Base-by-base conservation (phyloP, 2,113 vertebrate genomes). In the Nothoprocta perdicaria region DNA sequence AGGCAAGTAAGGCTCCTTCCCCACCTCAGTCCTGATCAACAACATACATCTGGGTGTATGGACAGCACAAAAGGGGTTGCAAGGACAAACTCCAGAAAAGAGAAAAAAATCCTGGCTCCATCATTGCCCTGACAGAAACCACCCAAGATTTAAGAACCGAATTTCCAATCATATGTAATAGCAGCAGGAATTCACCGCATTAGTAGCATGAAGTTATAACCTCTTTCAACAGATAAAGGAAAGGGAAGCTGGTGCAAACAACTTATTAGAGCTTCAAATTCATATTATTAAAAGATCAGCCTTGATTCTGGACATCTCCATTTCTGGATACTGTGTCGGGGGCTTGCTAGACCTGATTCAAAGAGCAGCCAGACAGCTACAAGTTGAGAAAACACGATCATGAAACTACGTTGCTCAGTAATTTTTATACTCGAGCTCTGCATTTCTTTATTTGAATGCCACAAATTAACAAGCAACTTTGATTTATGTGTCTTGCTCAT, bases 281-380 rank as follows among this genome's bases (percentile, higher is more conserved):
- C 0, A 0, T 2, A 3, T 19, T 18, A 75, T 79, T 55, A 15
- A 63, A 88, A 27, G 60, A 43, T 55, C 38, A 71, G 17, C 5
- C 24, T 66, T 35, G 38, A 31, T 89, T 50, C 46, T 77, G 27
- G 7, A 40, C 75, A 18, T 11, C 3, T 91, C 68, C 14, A 16
- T 46, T 92, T 80, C 68, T 57, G 22, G 17, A 60, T 3, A 29
- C 38, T 15, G 24, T 29, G 55, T 6, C 31, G 46, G 65, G 33
- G 63, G 52, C 14, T 57, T 35, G 17, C 38, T 61, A 35, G 17
- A 41, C 29, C 31, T 50, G 17, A 48, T 22, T 24, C 6, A n/a
- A 53, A 82, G 72, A 0, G 0, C 15, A 55, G 40, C 19, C 40
- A 61, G 35, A 10, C 17, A 75, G 15, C 12, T 43, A 80, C 29